Conservation (phyloP, 2,797 vertebrate species). For the Crax fasciolata region DNA sequence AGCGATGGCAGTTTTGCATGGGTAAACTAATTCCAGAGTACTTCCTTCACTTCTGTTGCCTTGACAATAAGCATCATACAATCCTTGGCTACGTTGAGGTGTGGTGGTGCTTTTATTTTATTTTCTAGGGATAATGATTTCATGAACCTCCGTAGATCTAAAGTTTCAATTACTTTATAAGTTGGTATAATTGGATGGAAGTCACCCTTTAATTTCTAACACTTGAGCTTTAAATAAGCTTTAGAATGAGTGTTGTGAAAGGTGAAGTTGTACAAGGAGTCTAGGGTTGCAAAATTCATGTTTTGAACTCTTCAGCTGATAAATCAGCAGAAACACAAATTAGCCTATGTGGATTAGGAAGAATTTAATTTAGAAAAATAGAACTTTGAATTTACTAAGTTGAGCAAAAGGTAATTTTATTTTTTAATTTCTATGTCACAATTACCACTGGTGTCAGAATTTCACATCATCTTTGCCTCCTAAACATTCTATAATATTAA, state of each 20-base stretch:
- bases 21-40: background rate
- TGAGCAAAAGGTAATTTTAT: background rate
- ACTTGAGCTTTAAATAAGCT: background rate
- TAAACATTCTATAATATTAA: background rate
- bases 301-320: background rate
- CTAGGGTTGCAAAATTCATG: background rate
- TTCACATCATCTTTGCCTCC: background rate
- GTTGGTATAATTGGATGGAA: background rate
- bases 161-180: background rate
- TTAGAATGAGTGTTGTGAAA: background rate
- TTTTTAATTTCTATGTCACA: background rate
- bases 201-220: background rate
- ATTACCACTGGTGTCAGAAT: background rate
- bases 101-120: background rate
- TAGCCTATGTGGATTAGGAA: background rate
- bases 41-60: accelerated
- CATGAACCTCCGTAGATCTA: background rate
- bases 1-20: background rate
- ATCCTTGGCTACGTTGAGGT: accelerated
- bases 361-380: background rate
- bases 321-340: background rate
- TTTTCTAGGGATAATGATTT: background rate
- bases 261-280: background rate
- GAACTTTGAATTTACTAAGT: background rate
- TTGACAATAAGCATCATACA: accelerated